A percentile compares a stretch with the other conserved stretches of the same genome.
These are phyloP conservation scores for Uropsilus gracilis DNA, from an alignment of 2,113 vertebrate species.

Conservation along the genomic window DNA sequence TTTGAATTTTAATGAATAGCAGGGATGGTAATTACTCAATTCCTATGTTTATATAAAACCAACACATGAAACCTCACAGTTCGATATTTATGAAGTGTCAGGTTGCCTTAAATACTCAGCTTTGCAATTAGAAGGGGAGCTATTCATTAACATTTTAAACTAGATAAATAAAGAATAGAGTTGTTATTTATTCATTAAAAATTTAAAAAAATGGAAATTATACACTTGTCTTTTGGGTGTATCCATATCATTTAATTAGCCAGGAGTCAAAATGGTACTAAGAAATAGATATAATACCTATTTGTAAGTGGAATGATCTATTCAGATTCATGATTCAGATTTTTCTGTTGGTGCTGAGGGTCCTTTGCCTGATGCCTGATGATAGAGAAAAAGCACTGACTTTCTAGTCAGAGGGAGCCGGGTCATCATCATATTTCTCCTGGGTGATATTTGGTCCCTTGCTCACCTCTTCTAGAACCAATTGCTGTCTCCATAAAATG, in stretches of 20 bases:
- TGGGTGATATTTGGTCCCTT: background rate
- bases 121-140: constrained; percentile 87
- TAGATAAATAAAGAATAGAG: constrained; percentile 78
- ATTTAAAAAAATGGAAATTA: constrained; percentile 62
- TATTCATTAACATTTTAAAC: constrained; percentile 84
- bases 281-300: background rate
- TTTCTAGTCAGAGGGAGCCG: background rate
- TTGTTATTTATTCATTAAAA: constrained; percentile 79
- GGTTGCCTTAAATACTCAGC: constrained; percentile 86
- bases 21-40: constrained; percentile 87
- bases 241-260: constrained; percentile 56
- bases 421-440: background rate
- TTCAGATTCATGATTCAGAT: background rate
- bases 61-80: constrained; percentile 84
- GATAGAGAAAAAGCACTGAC: background rate
- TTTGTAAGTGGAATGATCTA: background rate
- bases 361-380: background rate
- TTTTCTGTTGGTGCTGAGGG: background rate
- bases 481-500: background rate
- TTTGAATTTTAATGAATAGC: constrained; percentile 88
- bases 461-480: background rate
- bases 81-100: constrained; percentile 87
- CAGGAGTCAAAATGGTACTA: constrained; percentile 18
- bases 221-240: constrained; percentile 59
- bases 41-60: constrained; percentile 87